Evolutionary conservation across 2,888 invertebrate genomes (phyloP).

Genomic region (Coelogynopora nodosa): DNA sequence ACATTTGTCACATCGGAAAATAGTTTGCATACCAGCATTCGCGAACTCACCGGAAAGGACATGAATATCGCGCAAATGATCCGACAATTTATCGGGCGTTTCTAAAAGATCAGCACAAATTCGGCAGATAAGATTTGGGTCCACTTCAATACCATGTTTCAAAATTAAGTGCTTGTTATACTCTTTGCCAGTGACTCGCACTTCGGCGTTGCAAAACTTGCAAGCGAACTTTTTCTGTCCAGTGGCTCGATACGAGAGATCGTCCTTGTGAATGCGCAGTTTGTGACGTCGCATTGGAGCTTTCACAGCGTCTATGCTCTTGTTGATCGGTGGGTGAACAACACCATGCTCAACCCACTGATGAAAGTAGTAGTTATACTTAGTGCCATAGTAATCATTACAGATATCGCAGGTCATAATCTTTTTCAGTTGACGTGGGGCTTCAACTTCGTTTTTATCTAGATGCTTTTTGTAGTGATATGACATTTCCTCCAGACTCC

Average conservation of each 20-base stretch:
- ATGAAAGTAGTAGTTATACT: constrained; percentile 44
- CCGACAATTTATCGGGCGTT: constrained; percentile 43
- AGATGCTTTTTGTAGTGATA: constrained; percentile 39
- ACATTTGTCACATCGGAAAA: constrained; percentile 42
- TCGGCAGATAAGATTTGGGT: constrained; percentile 37
- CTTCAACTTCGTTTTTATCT: background rate
- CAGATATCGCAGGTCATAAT: constrained; percentile 44
- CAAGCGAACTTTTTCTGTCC: constrained; percentile 51
- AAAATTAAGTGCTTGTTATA: constrained; percentile 38
- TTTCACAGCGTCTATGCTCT: background rate
- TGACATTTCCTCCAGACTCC: constrained; percentile 40
- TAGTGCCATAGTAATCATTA: constrained; percentile 40
- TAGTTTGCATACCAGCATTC: constrained; percentile 46
- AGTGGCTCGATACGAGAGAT: constrained; percentile 41
- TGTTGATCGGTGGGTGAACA: constrained; percentile 39
- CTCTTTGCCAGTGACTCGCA: constrained; percentile 41
- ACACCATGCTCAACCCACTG: constrained; percentile 46
- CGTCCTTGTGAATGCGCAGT: constrained; percentile 34
- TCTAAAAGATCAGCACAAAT: constrained; percentile 43
- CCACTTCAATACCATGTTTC: constrained; percentile 42
- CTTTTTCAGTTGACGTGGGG: constrained; percentile 1
- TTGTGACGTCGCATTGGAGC: constrained; percentile 33
- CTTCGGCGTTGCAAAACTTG: constrained; percentile 56
- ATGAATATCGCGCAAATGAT: constrained; percentile 41
- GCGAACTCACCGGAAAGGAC: constrained; percentile 42